These are phyloP conservation scores for Drosophila neoperkinsi DNA, from an alignment of 2,888 invertebrate species.

Conservation along the genomic window DNA sequence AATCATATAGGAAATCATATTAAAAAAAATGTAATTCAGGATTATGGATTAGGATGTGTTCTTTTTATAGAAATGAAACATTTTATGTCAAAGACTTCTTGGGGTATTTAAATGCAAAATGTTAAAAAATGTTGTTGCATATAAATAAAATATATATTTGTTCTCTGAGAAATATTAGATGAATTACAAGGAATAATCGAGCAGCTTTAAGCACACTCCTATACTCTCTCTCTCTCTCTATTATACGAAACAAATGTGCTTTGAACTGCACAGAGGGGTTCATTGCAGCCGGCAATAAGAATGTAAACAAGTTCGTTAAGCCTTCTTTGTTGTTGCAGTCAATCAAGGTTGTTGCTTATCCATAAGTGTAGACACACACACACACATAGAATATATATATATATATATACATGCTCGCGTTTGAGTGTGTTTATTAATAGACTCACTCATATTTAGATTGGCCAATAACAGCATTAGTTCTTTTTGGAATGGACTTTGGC, in stretches of 20 bases:
- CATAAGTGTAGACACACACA: neutral
- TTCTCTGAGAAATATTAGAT: neutral
- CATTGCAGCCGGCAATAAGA: slow-evolving; percentile 58
- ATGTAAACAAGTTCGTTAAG: slow-evolving; percentile 80
- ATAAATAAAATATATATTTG: neutral
- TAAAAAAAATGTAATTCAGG: neutral
- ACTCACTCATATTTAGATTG: slow-evolving; percentile 20
- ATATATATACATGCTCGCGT: neutral
- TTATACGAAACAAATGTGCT: neutral
- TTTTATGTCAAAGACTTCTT: neutral
- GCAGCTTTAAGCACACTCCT: neutral
- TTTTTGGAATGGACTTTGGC: slow-evolving; percentile 57
- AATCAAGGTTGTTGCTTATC: slow-evolving; percentile 63
- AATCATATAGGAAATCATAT: neutral
- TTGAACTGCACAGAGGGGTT: neutral
- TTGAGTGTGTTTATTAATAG: slow-evolving; percentile 51
- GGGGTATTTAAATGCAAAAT: neutral
- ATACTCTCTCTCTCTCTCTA: neutral
- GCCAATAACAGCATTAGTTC: slow-evolving; percentile 15
- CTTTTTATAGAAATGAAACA: too few species aligned
- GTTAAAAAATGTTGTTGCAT: neutral
- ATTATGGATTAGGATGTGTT: neutral
- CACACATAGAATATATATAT: slow-evolving; percentile 4
- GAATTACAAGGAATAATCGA: neutral
- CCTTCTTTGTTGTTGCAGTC: slow-evolving; percentile 58